Conservation (phyloP, 2,797 vertebrate genomes). For the Eospalax fontanierii region DNA sequence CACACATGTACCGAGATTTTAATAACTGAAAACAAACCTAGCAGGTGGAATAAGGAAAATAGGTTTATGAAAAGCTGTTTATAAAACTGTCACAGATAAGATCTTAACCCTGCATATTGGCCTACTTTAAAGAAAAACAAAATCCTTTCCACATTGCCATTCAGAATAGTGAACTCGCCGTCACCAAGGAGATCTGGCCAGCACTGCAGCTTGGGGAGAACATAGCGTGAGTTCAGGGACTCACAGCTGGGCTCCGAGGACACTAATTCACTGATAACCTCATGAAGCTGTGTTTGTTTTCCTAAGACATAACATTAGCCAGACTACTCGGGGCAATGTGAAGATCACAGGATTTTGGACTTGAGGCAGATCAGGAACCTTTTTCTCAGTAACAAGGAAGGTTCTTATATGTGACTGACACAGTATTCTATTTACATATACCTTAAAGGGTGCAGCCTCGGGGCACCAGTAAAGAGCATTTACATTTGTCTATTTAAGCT, state of each 20-base stretch:
- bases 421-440: background rate
- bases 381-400: slow-evolving; percentile 59
- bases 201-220: background rate
- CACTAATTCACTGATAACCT: slow-evolving; percentile 53
- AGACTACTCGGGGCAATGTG: slow-evolving; percentile 3
- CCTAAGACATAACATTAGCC: slow-evolving; percentile 57
- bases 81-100: background rate
- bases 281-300: slow-evolving; percentile 45
- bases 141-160: background rate
- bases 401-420: background rate
- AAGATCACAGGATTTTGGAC: background rate
- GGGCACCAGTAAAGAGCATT: background rate
- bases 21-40: background rate
- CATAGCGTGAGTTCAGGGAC: background rate
- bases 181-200: slow-evolving; percentile 50
- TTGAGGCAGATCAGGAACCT: background rate
- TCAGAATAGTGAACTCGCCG: background rate
- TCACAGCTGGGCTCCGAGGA: background rate
- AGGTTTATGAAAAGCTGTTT: no score
- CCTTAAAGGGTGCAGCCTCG: background rate
- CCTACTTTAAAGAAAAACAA: background rate
- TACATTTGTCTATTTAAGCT: background rate
- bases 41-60: background rate
- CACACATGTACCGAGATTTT: background rate
- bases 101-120: background rate